Evolutionary conservation across 1,140 invertebrate species (phyloP).

Genomic region (Diorhabda carinulata): DNA sequence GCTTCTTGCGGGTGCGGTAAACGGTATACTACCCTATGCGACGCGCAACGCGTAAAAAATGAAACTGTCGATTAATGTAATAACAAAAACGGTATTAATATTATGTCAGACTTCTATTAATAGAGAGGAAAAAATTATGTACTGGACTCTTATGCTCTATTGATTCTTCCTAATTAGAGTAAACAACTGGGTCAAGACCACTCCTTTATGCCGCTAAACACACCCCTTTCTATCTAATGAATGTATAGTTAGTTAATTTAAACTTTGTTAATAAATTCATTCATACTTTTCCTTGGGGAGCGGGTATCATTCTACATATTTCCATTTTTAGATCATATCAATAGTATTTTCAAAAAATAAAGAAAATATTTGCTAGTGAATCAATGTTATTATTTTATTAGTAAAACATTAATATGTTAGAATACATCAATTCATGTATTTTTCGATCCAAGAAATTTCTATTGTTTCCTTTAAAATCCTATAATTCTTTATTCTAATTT

Average conservation of each 20-base stretch:
- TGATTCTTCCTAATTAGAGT: background rate
- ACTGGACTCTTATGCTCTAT: background rate
- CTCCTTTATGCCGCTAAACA: slow-evolving; percentile 17
- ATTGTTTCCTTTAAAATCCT: too few species aligned
- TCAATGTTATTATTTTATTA: too few species aligned
- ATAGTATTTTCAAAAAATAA: too few species aligned
- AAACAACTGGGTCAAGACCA: slow-evolving; percentile 11
- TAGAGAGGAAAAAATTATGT: background rate
- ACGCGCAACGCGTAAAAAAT: slow-evolving; percentile 1
- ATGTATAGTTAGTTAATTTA: slow-evolving; percentile 4
- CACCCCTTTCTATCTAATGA: slow-evolving; percentile 19
- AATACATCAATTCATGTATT: too few species aligned
- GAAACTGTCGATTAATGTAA: slow-evolving; percentile 3
- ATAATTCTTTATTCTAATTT: too few species aligned
- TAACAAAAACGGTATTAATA: background rate
- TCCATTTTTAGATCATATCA: too few species aligned
- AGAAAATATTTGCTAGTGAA: too few species aligned
- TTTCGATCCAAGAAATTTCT: too few species aligned
- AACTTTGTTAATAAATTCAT: background rate
- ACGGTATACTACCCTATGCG: background rate
- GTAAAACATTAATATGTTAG: too few species aligned
- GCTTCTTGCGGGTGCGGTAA: slow-evolving; percentile 36
- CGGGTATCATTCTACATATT: too few species aligned
- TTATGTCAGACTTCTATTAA: background rate
- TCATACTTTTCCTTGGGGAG: background rate